Evolutionary conservation across 1,140 invertebrate species (phyloP).

Genomic region (Drosophila mauritiana): DNA sequence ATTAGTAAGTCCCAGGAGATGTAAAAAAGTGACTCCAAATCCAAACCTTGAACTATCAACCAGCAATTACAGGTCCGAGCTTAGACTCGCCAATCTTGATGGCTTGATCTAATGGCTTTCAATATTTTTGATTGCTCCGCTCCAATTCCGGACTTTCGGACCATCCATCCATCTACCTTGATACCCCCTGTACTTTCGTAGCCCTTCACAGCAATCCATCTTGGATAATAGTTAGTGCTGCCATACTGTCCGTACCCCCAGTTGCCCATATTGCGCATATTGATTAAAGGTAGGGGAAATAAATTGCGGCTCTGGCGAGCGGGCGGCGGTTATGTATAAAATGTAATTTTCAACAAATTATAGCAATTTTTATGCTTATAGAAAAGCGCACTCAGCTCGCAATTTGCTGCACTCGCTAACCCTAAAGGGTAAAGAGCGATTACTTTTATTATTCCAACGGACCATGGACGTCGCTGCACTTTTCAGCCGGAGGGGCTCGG

Average conservation of each 20-base stretch:
- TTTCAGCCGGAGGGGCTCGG: constrained; percentile 29
- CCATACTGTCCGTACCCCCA: constrained; percentile 41
- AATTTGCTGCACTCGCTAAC: constrained; percentile 79
- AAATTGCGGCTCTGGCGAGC: constrained; percentile 16
- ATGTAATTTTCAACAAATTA: constrained; percentile 83
- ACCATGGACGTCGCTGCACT: constrained; percentile 16
- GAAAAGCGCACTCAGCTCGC: constrained; percentile 73
- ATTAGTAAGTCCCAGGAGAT: too few species aligned
- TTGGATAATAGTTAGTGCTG: constrained; percentile 67
- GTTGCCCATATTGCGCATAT: constrained; percentile 46
- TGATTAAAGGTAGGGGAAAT: constrained; percentile 64
- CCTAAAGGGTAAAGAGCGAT: constrained; percentile 84
- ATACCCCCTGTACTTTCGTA: too few species aligned
- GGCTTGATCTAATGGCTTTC: constrained; percentile 40
- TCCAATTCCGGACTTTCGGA: constrained; percentile 46
- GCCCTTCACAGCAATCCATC: constrained; percentile 66
- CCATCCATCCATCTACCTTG: constrained; percentile 13
- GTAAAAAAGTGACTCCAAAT: not conserved
- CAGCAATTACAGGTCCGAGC: constrained; percentile 12
- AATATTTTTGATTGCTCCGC: constrained; percentile 44
- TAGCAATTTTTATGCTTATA: constrained; percentile 84
- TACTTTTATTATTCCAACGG: constrained; percentile 79
- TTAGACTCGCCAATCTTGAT: constrained; percentile 25
- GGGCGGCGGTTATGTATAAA: constrained; percentile 73
- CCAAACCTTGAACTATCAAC: constrained; percentile 32